Evolutionary conservation across 2,888 invertebrate genomes (phyloP), one percentile per base, ranked within the genome.

Genomic region (Phragmatobia fuliginosa): DNA sequence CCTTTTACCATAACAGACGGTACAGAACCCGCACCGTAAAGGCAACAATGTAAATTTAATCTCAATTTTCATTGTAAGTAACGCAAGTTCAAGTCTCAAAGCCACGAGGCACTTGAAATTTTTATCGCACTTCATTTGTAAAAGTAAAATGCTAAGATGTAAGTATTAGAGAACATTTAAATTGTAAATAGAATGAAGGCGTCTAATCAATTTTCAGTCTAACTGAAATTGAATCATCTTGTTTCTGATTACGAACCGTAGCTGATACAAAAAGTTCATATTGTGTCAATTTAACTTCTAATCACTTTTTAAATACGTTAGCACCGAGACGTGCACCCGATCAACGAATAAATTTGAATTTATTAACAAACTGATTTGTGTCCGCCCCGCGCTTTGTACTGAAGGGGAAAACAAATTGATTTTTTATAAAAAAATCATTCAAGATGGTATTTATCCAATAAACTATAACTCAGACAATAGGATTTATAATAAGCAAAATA

Each of bases 271-370:
- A 94, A 94, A 95, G 91, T 94, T 94, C 93, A 91, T 94, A 94
- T 93, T 94, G 94, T 95, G 94, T 94, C 95, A 95, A 94, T 95
- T 92, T 92, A 92, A 94, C 90, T 94, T 94, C 91, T 95, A 95
- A 95, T 94, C 94, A 94, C 94, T 95, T 95, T 95, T 94, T 94
- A 94, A 95, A 94, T 91, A 87, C 93, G 93, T 95, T 95, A 94
- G 92, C 84, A 87, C 84, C 85, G 89, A 90, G 90, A 90, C 88
- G 88, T 68, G 78, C 88, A 88, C 85, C 90, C 88, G 93, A 94
- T 94, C 94, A 89, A 88, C 91, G 95, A 95, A 95, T 95, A 94
- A 93, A 95, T 95, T 94, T 94, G 93, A 94, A 95, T 95, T 88
- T 91, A 93, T 94, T 94, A 94, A 90, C 90, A 85, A 90, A 90